Evolutionary conservation across 2,888 invertebrate species (phyloP).

Genomic region (Caenorhabditis sp.): DNA sequence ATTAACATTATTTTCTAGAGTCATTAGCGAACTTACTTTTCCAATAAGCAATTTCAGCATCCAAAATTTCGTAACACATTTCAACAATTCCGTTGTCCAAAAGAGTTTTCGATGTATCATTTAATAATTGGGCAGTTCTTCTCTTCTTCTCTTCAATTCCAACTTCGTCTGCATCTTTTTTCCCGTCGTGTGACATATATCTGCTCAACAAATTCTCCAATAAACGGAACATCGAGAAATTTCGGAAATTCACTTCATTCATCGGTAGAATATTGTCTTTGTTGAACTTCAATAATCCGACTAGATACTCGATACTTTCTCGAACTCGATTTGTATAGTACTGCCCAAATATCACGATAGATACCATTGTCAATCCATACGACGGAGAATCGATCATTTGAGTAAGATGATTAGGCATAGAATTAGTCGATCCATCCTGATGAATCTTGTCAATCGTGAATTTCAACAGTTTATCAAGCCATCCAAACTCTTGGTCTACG

Average conservation of each 20-base stretch:
- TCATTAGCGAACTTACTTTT: neutral
- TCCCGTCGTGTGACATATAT: neutral
- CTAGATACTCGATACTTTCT: neutral
- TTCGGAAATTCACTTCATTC: slow-evolving; percentile 3
- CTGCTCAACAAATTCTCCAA: neutral
- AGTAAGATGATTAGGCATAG: neutral
- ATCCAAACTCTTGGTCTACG: neutral
- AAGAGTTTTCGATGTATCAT: neutral
- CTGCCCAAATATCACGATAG: neutral
- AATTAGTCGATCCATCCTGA: neutral
- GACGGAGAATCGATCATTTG: slow-evolving; percentile 4
- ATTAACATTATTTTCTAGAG: too few species aligned
- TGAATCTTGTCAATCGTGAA: neutral
- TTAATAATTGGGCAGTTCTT: neutral
- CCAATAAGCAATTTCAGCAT: neutral
- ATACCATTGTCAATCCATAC: neutral
- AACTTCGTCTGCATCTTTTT: neutral
- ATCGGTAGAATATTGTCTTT: neutral
- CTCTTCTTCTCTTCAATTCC: slow-evolving; percentile 1
- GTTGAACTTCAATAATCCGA: neutral
- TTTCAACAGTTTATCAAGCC: neutral
- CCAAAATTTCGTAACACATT: slow-evolving; percentile 1
- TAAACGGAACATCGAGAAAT: neutral
- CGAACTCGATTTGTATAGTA: neutral
- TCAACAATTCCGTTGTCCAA: neutral